A percentile compares a stretch with the other conserved stretches of the same genome.
These are phyloP conservation scores for Drosophila cognata DNA, from an alignment of 2,888 invertebrate genomes.

Conservation along the genomic window DNA sequence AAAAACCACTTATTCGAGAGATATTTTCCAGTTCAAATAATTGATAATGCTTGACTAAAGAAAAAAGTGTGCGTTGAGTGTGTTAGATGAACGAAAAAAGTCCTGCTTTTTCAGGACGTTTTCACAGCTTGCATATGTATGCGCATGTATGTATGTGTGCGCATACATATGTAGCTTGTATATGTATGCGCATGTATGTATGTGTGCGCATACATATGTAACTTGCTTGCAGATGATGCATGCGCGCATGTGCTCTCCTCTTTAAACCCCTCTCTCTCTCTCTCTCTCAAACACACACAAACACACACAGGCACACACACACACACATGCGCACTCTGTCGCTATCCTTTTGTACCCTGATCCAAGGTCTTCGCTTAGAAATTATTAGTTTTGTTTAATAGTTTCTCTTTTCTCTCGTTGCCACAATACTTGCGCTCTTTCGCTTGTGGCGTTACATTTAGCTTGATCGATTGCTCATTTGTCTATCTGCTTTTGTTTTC, in stretches of 20 bases:
- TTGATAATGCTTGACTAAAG: not conserved
- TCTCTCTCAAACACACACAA: not conserved
- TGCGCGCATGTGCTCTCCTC: not conserved
- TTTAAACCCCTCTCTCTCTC: not conserved
- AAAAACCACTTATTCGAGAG: not conserved
- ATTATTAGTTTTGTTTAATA: conserved; percentile 3
- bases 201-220: not conserved
- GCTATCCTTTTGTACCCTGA: conserved; percentile 8
- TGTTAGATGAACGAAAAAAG: not conserved
- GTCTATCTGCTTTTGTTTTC: conserved; percentile 79
- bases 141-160: conserved; percentile 1
- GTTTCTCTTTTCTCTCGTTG: conserved; percentile 5
- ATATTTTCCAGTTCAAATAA: not conserved
- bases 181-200: not conserved
- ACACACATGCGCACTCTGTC: not conserved
- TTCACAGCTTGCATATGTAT: not conserved
- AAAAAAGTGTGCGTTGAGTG: not conserved
- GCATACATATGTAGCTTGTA: not conserved
- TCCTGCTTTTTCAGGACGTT: not conserved
- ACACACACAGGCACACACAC: not conserved
- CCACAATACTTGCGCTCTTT: conserved; percentile 32
- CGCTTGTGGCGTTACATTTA: conserved; percentile 28
- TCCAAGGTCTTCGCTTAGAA: conserved; percentile 16
- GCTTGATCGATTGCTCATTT: conserved; percentile 66
- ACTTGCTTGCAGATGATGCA: not conserved